Evolutionary conservation across 2,888 invertebrate genomes (phyloP), one percentile per base, ranked within the genome.

Genomic region (Meteorus cinctellus): DNA sequence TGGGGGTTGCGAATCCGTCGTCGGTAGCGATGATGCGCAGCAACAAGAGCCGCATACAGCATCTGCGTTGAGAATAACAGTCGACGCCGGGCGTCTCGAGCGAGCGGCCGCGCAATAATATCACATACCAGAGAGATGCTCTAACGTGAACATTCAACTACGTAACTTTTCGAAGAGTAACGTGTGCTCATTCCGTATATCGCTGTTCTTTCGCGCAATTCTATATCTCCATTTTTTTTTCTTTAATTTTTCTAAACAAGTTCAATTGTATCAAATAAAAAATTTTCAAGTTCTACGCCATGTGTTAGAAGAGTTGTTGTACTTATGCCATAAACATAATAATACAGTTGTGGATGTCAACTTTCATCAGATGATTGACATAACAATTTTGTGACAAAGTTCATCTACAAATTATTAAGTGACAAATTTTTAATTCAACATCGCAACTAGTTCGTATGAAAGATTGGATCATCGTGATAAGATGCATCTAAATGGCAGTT

Each of bases 31-130:
- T 82, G 86, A 80, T 84, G 82, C 84, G 86, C 83, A 81, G 80
- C 83, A 77, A 81, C 83, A 81, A 82, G 83, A 81, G 67, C 62
- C 69, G 73, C 74, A 72, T 62, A 69, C 74, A 72, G 75, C 45
- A 62, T 75, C 48, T 67, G 65, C 77, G 74, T 75, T 68, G 76
- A 73, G 72, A 78, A 71, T 66, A 71, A 65, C 87, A 88, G 89
- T 89, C 86, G 87, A 86, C 88, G 88, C 88, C 85, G 86, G 85
- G 88, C 88, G 88, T 88, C 86, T 80, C 84, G 84, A 77, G 77
- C 71, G 80, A 80, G 76, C 81, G 80, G 80, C 77, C 66, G 75
- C 41, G 77, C n/a, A 74, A 72, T 34, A 60, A 12, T 16, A 68
- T 36, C 19, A 34, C 2, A 8, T 63, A 31, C 63, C 14, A 14